Conservation (phyloP, 2,888 invertebrate species). For the Dasysyrphus tricinctus region DNA sequence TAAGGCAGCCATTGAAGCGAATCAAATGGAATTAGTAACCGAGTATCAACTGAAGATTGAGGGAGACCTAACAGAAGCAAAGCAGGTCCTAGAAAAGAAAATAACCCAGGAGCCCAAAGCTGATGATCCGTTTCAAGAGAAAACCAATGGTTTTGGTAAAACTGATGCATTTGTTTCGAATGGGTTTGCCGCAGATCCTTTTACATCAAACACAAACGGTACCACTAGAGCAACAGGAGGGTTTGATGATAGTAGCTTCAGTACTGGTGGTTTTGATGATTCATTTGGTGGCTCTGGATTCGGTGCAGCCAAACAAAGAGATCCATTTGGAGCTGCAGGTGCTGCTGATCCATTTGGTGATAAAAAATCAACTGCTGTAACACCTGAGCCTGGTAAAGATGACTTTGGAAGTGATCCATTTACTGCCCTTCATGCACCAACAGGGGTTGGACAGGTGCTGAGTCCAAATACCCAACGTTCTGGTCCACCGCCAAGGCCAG, state of each 20-base stretch:
- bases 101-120: slow-evolving; percentile 78
- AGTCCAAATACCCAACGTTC: slow-evolving; percentile 86
- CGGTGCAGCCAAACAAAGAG: slow-evolving; percentile 76
- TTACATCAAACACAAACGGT: slow-evolving; percentile 82
- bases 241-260: slow-evolving; percentile 82
- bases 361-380: slow-evolving; percentile 83
- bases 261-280: slow-evolving; percentile 81
- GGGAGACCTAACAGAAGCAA: slow-evolving; percentile 86
- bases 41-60: slow-evolving; percentile 88
- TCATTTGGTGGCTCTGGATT: slow-evolving; percentile 78
- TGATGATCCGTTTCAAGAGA: slow-evolving; percentile 81
- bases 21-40: slow-evolving; percentile 86
- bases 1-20: slow-evolving; percentile 88
- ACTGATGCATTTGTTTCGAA: slow-evolving; percentile 82
- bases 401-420: slow-evolving; percentile 96
- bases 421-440: slow-evolving; percentile 92
- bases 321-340: slow-evolving; percentile 83
- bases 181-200: slow-evolving; percentile 87
- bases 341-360: slow-evolving; percentile 88
- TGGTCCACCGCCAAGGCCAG: slow-evolving; percentile 83
- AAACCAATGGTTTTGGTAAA: slow-evolving; percentile 78
- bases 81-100: slow-evolving; percentile 80
- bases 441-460: slow-evolving; percentile 85
- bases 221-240: slow-evolving; percentile 78
- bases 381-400: slow-evolving; percentile 87